Evolutionary conservation across 37 sponge, comb jelly and placozoan genomes (phyloP), one percentile per base, ranked within the genome.

Genomic region (Ephydatia muelleri): DNA sequence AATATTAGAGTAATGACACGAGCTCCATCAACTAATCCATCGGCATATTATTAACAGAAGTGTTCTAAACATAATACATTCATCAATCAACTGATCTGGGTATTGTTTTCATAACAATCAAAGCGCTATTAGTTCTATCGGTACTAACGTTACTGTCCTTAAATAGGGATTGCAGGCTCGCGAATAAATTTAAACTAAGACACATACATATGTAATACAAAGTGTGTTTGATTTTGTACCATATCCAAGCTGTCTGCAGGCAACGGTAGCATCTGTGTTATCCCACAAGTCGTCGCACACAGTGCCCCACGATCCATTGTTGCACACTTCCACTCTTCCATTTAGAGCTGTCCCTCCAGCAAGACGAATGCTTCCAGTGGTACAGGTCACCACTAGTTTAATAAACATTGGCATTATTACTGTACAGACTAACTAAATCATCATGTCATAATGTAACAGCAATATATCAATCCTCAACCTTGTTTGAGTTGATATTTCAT

Each of bases 251-350:
- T 85, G 86, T 49, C 86, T 38, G 37, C 86, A 85, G 49, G 33
- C 86, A 23, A 85, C 79, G 33, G 25, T 78, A 70, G 86, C 86
- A 78, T 85, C 86, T 47, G 21, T 21, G 14, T 12, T 77, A 28
- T 72, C 86, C 86, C 86, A 85, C 5, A 16, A 67, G 48, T 85
- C 86, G 78, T 85, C 86, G 71, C 86, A 85, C 26, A 85, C 86
- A 27, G 86, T 85, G 38, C 86, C 86, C 86, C 86, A 85, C 19
- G 33, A 25, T 16, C 68, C 69, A 57, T 76, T 85, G 79, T 72
- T 57, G 72, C 86, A 85, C 0, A 85, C 9, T 36, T 85, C 86
- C 34, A 85, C 86, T 35, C 86, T 79, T 39, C 86, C 86, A 25
- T 77, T 38, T 36, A 30, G 49, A 26, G 28, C 36, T n/a, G 33